Evolutionary conservation across 2,113 vertebrate genomes (phyloP), one percentile per base, ranked within the genome.

Genomic region (Semnornis frantzii): DNA sequence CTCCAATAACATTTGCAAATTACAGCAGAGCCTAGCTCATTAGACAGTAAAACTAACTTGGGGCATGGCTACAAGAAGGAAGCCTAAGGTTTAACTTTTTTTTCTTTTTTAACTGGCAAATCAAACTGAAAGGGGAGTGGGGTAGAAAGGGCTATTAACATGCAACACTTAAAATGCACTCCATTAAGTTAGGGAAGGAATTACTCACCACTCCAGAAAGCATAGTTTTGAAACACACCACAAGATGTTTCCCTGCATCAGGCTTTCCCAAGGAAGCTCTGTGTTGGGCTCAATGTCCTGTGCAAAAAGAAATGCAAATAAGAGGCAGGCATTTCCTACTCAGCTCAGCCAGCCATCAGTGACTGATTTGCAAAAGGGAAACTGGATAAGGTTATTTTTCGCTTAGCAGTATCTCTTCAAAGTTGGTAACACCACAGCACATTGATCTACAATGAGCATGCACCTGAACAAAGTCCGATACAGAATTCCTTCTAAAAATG

Each of bases 1-100:
- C 63, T 84, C 52, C 75, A 33, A 46, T 59, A 91, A 57, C 74
- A 85, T 91, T 89, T 91, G 78, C 69, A 86, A 90, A 80, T 83
- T 90, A 54, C 57, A 52, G 28, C 37, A 81, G 58, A 25, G 71
- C 57, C 48, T 87, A 80, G 57, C 2, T 13, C 85, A 81, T 74
- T 64, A 77, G 68, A 77, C 78, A 92, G 81, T 74, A 85, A 95
- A 82, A 89, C 50, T 84, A 84, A 93, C 80, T 3, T 4, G 31
- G 48, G 42, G 19, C 31, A 17, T 57, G 71, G 68, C n/a, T 85
- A 66, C 37, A 4, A 4, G 9, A 85, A 33, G 33, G 24, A 87
- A 92, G 46, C 30, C 60, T 58, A 12, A 7, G 14, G 20, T 93
- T 88, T 34, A 23, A 23, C 21, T 50, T 23, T 24, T n/a, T 37